Conservation (phyloP, 2,888 invertebrate species). For the Diarsia rubi region DNA sequence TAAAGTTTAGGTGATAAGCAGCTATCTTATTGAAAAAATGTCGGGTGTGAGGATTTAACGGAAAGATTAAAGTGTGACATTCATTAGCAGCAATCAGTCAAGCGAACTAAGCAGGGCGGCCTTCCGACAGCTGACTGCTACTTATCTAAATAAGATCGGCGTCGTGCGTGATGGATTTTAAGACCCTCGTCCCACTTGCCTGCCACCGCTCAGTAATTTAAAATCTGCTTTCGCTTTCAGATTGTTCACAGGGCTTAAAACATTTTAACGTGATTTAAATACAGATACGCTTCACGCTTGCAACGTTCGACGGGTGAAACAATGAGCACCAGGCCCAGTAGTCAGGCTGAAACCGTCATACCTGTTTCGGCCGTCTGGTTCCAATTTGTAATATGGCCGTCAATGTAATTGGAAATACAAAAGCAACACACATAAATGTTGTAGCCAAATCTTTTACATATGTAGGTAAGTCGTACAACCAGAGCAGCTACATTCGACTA, state of each 20-base stretch:
- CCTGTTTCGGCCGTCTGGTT: constrained; percentile 30
- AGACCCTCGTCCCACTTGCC: constrained; percentile 80
- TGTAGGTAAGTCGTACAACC: constrained; percentile 43
- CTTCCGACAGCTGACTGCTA: constrained; percentile 84
- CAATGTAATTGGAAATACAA: constrained; percentile 24
- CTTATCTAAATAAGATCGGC: constrained; percentile 90
- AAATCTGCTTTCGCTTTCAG: constrained; percentile 62
- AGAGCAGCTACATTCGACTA: constrained; percentile 62
- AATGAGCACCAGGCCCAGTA: constrained; percentile 53
- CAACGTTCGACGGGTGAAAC: constrained; percentile 49
- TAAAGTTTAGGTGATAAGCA: constrained; percentile 36
- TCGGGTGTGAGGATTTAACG: constrained; percentile 64
- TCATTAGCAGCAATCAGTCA: constrained; percentile 89
- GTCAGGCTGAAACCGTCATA: constrained; percentile 28
- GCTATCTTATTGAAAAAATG: constrained; percentile 56
- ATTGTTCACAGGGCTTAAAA: constrained; percentile 55
- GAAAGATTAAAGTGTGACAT: constrained; percentile 85
- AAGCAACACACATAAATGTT: constrained; percentile 6
- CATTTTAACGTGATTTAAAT: constrained; percentile 65
- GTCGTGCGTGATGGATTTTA: constrained; percentile 88
- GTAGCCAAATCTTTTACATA: constrained; percentile 42
- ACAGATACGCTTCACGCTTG: constrained; percentile 51
- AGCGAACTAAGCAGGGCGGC: constrained; percentile 85
- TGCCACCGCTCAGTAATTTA: constrained; percentile 66
- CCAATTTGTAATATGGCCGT: constrained; percentile 23